phyloP scores from a whole-genome alignment of 2,797 vertebrate genomes.

The Ptychobarbus kaznakovi region DNA sequence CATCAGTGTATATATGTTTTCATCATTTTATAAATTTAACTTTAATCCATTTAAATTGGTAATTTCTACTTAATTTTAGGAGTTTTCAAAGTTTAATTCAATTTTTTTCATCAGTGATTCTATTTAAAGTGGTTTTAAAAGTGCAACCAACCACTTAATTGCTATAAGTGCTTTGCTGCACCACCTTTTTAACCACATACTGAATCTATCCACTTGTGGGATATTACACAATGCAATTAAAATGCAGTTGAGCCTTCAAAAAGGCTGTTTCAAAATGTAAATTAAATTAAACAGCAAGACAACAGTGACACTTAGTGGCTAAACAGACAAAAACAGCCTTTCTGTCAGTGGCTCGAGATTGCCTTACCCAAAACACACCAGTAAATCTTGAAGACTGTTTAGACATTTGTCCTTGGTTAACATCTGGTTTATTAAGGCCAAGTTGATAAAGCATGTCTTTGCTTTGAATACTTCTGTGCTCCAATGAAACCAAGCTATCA shows the following conservation, averaged over 20 bases:
- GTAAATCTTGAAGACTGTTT: slow-evolving; percentile 14
- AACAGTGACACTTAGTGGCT: slow-evolving; percentile 42
- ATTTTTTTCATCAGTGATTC: neutral
- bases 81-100: neutral
- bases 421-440: slow-evolving; percentile 27
- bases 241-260: neutral
- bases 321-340: slow-evolving; percentile 9
- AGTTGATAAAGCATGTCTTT: slow-evolving; percentile 23
- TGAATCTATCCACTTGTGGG: neutral
- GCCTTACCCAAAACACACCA: neutral
- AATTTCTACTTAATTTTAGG: neutral
- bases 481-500: neutral
- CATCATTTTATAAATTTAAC: neutral
- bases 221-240: neutral
- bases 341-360: neutral
- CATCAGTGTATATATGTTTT: neutral
- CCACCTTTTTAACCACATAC: neutral
- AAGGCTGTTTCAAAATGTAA: neutral
- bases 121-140: neutral
- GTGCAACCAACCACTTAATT: neutral
- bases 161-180: neutral
- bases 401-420: slow-evolving; percentile 3
- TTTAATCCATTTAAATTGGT: neutral
- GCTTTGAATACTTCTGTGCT: neutral
- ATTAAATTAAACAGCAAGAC: neutral